A percentile compares a stretch with the other conserved stretches of the same genome.
Conservation (phyloP, 37 sponge, comb jelly and placozoan genomes). For the Geodia barretti region DNA sequence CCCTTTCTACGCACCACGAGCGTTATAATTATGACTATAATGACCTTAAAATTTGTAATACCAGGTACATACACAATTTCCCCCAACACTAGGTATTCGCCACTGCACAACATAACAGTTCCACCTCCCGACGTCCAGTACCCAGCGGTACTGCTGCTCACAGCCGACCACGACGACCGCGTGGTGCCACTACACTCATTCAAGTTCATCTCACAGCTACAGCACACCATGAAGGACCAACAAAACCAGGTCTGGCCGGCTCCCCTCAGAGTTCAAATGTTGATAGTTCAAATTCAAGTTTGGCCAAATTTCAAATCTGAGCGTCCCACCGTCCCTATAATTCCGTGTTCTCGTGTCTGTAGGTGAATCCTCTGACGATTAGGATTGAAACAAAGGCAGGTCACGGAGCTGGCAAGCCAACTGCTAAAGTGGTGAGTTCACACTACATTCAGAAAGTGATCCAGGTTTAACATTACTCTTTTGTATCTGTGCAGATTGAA, state of each 20-base stretch:
- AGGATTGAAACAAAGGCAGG: slow-evolving; percentile 93
- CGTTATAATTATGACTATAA: too few relatives aligned
- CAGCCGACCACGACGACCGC: slow-evolving; percentile 98
- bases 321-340: not conserved
- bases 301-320: not conserved
- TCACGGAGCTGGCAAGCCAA: slow-evolving; percentile 97
- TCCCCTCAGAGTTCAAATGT: too few relatives aligned
- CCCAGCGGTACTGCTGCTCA: slow-evolving; percentile 85
- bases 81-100: slow-evolving; percentile 90
- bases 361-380: slow-evolving; percentile 95
- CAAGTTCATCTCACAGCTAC: slow-evolving; percentile 89
- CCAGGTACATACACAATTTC: too few relatives aligned
- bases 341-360: not conserved
- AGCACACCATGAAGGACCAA: slow-evolving; percentile 42
- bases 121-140: slow-evolving; percentile 60
- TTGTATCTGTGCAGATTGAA: slow-evolving; percentile 55
- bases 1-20: too few relatives aligned
- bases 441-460: not conserved
- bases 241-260: slow-evolving; percentile 72
- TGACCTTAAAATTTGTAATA: too few relatives aligned
- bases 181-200: slow-evolving; percentile 97
- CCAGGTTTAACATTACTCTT: not conserved
- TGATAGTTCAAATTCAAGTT: too few relatives aligned
- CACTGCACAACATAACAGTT: slow-evolving; percentile 85
- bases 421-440: slow-evolving; percentile 82